Evolutionary conservation across 2,113 vertebrate genomes (phyloP), one percentile per base, ranked within the genome.

Genomic region (Peromyscus maniculatus): DNA sequence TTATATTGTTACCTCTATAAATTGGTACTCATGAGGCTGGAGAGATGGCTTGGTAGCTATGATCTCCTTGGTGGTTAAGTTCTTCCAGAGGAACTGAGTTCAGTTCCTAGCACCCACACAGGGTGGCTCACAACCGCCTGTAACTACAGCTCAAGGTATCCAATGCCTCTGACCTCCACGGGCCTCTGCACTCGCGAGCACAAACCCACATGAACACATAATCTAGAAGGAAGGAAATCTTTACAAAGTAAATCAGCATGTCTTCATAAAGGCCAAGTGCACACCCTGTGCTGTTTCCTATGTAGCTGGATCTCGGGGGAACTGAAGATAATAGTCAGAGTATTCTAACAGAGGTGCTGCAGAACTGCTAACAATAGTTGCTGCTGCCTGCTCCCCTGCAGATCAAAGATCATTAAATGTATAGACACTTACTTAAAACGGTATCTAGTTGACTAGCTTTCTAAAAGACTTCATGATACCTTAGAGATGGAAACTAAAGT

Each of bases 401-500:
- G 66, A 10, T 80, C 74, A 77, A 77, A 46, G 74, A 26, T 77
- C 31, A 57, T 86, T 55, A 17, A 39, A 4, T 66, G 59, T 17
- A 36, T 88, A 66, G 31, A 64, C 2, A 75, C 26, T 78, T 59
- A 89, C n/a, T 75, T 59, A 9, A 31, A 79, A 83, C 5, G 0
- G 21, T 46, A 4, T 55, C 83, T 84, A 24, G 33, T 82, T 59
- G 36, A 57, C n/a, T n/a, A 21, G 10, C 33, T 36, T 82, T 24
- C 33, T 36, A 24, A 82, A 82, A 82, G 55, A 59, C 55, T n/a
- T 12, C 33, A 36, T 55, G 19, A 59, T 21, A n/a, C 31, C 33
- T 82, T 82, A 89, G 79, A 80, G 91, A 69, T 26, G 17, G 5
- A 92, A 95, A 92, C 10, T 19, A 91, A 91, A 96, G 69, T 84